Evolutionary conservation across 1,140 invertebrate genomes (phyloP), one percentile per base, ranked within the genome.

Genomic region (Mylabris phalerata): DNA sequence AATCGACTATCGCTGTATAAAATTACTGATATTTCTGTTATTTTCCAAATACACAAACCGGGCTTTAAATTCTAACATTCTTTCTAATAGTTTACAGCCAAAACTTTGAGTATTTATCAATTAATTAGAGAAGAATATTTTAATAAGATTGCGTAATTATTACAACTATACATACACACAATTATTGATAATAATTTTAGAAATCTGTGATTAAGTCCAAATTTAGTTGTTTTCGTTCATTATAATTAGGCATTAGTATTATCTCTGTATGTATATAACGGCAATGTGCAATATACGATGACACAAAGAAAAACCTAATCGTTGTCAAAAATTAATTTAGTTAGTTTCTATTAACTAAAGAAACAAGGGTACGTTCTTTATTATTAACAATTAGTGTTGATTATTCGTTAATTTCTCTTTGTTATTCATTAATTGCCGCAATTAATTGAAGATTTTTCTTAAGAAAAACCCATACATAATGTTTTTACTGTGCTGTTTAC

Each of bases 121-220:
- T 2, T 40, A 40, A 40, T 40, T 40, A 7, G 10, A 40, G 10
- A 7, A 40, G 39, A 7, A 40, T 40, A 40, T 7, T 40, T 40
- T 6, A 7, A 40, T 10, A 40, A 40, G 10, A 2, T 7, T 40
- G 10, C 2, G 1, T 40, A 40, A 40, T 7, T 7, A 40, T 40
- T 10, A 40, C 10, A 10, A 7, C 39, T 40, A 6, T 7, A 1
- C 6, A 40, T 40, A 40, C 10, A 40, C 39, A 40, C 47, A 48
- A 45, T 48, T 55, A 57, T 45, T 41, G 9, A 24, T 41, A 45
- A 52, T 19, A 41, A 44, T 59, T 60, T 64, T 32, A 32, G 32
- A 7, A 65, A 62, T 69, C 68, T 70, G 68, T 70, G 68, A 70
- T 70, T 70, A 66, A 63, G 64, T 68, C 64, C 63, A 66, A 62